phyloP scores from a whole-genome alignment of 1,140 invertebrate species.

The Calephelis virginiensis region DNA sequence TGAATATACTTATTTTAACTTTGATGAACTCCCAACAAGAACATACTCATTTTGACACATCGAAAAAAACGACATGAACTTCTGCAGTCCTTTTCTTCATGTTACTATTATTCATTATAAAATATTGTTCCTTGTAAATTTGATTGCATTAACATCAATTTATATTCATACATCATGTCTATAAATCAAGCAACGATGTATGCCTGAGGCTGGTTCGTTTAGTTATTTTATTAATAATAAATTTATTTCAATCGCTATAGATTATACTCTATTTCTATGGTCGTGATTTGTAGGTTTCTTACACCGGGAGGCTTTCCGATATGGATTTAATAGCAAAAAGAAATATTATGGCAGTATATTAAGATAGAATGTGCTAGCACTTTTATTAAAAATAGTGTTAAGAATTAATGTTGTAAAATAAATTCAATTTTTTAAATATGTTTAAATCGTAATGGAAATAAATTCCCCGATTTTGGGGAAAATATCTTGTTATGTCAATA shows the following conservation, averaged over 20 bases:
- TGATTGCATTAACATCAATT: conserved; percentile 9
- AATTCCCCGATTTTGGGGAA: too few relatives aligned
- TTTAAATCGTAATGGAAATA: too few relatives aligned
- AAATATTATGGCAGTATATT: too few relatives aligned
- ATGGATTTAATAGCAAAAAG: too few relatives aligned
- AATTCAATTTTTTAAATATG: not conserved
- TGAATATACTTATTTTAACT: too few relatives aligned
- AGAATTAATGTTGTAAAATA: not conserved
- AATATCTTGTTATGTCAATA: too few relatives aligned
- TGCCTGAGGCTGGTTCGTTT: conserved; percentile 4
- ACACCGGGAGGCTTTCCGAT: not conserved
- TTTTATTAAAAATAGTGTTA: too few relatives aligned
- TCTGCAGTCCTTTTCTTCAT: not conserved
- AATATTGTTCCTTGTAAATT: not conserved
- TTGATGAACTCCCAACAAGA: too few relatives aligned
- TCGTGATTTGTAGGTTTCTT: not conserved
- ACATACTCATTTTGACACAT: too few relatives aligned
- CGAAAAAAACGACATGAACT: not conserved
- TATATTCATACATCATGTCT: conserved; percentile 1
- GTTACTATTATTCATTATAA: conserved; percentile 1
- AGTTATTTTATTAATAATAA: conserved; percentile 12
- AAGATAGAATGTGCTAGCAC: too few relatives aligned
- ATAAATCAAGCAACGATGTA: not conserved
- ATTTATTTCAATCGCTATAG: not conserved
- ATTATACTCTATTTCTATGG: conserved; percentile 1